Conservation (phyloP, 2,888 invertebrate genomes). For the Maniola hyperantus region DNA sequence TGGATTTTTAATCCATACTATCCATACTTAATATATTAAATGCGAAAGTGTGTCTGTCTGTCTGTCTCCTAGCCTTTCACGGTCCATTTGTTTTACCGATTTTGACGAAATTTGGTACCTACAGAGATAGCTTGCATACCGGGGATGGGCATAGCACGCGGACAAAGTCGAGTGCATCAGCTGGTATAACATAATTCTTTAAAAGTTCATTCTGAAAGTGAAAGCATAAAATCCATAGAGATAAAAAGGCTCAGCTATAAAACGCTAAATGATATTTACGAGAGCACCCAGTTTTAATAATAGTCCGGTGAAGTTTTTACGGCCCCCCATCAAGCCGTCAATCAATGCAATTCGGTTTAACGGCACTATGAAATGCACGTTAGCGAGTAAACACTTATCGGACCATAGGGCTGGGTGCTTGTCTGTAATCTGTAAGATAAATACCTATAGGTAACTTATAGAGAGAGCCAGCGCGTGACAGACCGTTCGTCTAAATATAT, state of each 20-base stretch:
- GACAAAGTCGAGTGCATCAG: too few relatives aligned
- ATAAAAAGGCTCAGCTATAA: slow-evolving; percentile 12
- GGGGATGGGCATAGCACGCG: too few relatives aligned
- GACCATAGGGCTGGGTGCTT: not conserved
- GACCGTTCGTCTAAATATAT: too few relatives aligned
- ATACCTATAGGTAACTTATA: too few relatives aligned
- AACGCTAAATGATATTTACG: slow-evolving; percentile 25
- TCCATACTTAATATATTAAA: too few relatives aligned
- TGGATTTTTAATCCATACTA: not conserved
- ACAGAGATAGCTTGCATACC: too few relatives aligned
- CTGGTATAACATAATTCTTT: not conserved
- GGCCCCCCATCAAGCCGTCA: slow-evolving; percentile 58
- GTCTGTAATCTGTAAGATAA: too few relatives aligned
- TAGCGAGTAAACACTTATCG: slow-evolving; percentile 34
- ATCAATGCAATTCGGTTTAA: slow-evolving; percentile 64
- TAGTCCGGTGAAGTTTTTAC: slow-evolving; percentile 66
- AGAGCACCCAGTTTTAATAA: slow-evolving; percentile 44
- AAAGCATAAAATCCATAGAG: slow-evolving; percentile 10
- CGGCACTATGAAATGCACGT: slow-evolving; percentile 54
- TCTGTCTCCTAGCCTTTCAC: too few relatives aligned
- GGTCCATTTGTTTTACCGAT: too few relatives aligned
- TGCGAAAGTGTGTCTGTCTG: too few relatives aligned
- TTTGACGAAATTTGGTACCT: too few relatives aligned
- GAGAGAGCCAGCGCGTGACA: too few relatives aligned
- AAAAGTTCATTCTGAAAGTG: not conserved